Evolutionary conservation across 1,140 invertebrate species (phyloP).

Genomic region (Micrasema longulum): DNA sequence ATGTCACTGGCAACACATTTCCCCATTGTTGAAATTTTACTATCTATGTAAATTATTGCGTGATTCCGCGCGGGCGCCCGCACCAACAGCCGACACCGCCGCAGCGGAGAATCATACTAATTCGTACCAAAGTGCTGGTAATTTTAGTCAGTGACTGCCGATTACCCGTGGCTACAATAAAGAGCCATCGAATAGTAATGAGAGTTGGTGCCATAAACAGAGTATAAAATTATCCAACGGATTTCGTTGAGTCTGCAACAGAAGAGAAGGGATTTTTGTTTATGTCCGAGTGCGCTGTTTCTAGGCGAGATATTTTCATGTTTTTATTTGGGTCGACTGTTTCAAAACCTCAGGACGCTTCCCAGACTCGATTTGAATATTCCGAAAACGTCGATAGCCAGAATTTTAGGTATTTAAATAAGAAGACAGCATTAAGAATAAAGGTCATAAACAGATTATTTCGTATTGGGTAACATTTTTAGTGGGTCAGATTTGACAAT

Average conservation of each 20-base stretch:
- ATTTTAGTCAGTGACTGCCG: no score
- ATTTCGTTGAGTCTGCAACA: no score
- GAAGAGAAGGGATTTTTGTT: not conserved
- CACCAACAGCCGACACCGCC: not conserved
- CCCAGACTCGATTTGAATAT: not conserved
- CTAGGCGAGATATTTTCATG: no score
- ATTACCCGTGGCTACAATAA: no score
- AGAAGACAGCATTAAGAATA: constrained; percentile 2
- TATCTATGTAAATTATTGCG: constrained; percentile 39
- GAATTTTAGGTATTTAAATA: constrained; percentile 8
- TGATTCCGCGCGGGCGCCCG: constrained; percentile 23
- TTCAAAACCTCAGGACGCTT: constrained; percentile 17
- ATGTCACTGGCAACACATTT: constrained; percentile 41
- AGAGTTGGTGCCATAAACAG: no score
- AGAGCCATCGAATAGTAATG: no score
- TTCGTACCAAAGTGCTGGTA: no score
- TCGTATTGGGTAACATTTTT: not conserved
- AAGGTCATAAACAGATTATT: constrained; percentile 26
- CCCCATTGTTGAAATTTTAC: constrained; percentile 37
- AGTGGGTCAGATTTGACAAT: constrained; percentile 14
- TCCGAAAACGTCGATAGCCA: not conserved
- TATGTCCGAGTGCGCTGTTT: no score
- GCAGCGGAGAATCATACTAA: no score
- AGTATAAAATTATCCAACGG: no score
- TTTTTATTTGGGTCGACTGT: constrained; percentile 10